phyloP scores from a whole-genome alignment of 2,888 invertebrate species.

The Orchesellides sinensis region DNA sequence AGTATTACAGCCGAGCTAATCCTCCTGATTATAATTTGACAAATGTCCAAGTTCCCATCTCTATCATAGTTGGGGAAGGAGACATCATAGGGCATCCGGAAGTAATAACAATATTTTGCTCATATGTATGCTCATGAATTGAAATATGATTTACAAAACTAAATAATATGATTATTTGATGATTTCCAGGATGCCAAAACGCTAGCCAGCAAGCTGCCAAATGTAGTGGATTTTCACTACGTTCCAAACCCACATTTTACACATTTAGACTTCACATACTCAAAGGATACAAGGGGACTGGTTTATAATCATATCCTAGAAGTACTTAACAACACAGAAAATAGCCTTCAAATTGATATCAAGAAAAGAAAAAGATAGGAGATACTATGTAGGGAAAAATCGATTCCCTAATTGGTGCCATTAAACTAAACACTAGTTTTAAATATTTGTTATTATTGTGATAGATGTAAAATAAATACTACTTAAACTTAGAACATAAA shows the following conservation, averaged over 20 bases:
- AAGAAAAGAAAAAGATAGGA: slow-evolving; percentile 30
- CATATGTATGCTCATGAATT: too few species aligned
- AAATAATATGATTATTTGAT: slow-evolving; percentile 6
- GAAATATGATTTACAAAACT: too few species aligned
- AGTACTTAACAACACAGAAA: slow-evolving; percentile 32
- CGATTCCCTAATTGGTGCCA: slow-evolving; percentile 27
- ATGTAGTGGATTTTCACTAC: slow-evolving; percentile 40
- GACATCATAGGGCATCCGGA: slow-evolving; percentile 59
- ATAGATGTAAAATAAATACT: background rate
- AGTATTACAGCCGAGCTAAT: slow-evolving; percentile 18
- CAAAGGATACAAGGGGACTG: slow-evolving; percentile 32
- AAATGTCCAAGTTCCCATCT: slow-evolving; percentile 49
- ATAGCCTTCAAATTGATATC: slow-evolving; percentile 39
- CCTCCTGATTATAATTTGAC: slow-evolving; percentile 56
- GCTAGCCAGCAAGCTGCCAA: slow-evolving; percentile 54
- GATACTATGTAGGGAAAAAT: background rate
- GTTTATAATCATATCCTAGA: slow-evolving; percentile 50
- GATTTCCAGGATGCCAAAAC: slow-evolving; percentile 42
- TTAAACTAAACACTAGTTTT: slow-evolving; percentile 11
- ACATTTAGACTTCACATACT: slow-evolving; percentile 57
- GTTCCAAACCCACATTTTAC: slow-evolving; percentile 38
- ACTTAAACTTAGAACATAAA: background rate
- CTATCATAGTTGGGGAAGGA: slow-evolving; percentile 55
- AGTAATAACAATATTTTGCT: slow-evolving; percentile 13
- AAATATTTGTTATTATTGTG: slow-evolving; percentile 14